These are phyloP conservation scores for Distichodus sexfasciatus DNA, from an alignment of 2,797 vertebrate genomes.

Conservation along the genomic window DNA sequence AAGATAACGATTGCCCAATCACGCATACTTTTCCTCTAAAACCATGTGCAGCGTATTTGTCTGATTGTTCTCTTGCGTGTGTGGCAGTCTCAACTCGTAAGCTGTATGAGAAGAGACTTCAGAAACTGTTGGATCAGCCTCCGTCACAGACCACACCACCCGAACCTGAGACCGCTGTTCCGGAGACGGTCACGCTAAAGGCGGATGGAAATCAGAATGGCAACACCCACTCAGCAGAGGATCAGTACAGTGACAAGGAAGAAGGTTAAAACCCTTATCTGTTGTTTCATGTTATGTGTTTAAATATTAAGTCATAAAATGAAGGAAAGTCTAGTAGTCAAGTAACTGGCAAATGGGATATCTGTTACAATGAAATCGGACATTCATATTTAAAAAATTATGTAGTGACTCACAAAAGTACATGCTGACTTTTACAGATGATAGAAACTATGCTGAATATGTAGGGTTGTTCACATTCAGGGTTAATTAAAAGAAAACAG, in stretches of 20 bases:
- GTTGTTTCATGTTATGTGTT: not conserved
- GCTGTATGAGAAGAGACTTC: constrained; percentile 90
- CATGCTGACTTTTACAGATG: too few relatives aligned
- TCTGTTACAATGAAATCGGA: too few relatives aligned
- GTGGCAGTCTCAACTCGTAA: constrained; percentile 85
- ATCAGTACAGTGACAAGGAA: constrained; percentile 93
- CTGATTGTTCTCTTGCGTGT: not conserved
- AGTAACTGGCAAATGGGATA: too few relatives aligned
- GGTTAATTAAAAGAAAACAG: not conserved
- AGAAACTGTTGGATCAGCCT: constrained; percentile 82
- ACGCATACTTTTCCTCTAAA: too few relatives aligned
- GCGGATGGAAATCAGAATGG: constrained; percentile 85
- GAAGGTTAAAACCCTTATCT: constrained; percentile 76
- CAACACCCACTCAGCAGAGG: constrained; percentile 76
- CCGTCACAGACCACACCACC: constrained; percentile 37
- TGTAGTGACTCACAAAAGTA: too few relatives aligned
- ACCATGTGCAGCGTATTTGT: too few relatives aligned
- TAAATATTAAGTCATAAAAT: not conserved
- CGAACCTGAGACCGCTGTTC: constrained; percentile 61
- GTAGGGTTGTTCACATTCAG: too few relatives aligned
- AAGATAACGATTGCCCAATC: too few relatives aligned
- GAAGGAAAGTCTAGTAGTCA: too few relatives aligned
- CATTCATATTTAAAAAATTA: too few relatives aligned
- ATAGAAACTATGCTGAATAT: too few relatives aligned
- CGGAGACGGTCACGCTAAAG: constrained; percentile 69